phyloP scores from a whole-genome alignment of 2,888 invertebrate genomes.

The Venustoraphidia nigricollis region DNA sequence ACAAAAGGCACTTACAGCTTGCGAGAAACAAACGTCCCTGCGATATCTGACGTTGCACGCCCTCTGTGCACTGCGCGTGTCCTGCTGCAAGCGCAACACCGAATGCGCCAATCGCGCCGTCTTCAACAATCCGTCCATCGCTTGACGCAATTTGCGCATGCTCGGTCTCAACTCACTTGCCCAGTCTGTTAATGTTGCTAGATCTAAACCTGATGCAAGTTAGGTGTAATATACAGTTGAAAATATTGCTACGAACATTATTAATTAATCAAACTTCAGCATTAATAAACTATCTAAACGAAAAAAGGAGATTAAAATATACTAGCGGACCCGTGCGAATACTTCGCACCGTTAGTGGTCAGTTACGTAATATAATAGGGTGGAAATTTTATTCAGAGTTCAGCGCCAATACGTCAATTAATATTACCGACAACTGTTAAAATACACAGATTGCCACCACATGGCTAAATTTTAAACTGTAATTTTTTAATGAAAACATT shows the following conservation, averaged over 20 bases:
- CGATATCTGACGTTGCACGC: slow-evolving; percentile 62
- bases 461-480: no score
- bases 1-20: slow-evolving; percentile 58
- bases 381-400: no score
- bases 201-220: slow-evolving; percentile 33
- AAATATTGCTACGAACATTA: background rate
- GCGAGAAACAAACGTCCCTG: slow-evolving; percentile 80
- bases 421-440: no score
- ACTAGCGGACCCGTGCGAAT: no score
- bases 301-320: slow-evolving; percentile 8
- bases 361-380: no score
- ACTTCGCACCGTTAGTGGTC: no score
- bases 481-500: no score
- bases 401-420: no score
- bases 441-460: no score
- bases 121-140: slow-evolving; percentile 61
- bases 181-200: slow-evolving; percentile 58
- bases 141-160: slow-evolving; percentile 63
- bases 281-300: slow-evolving; percentile 1
- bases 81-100: slow-evolving; percentile 66
- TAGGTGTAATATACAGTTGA: background rate
- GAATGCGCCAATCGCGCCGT: slow-evolving; percentile 68
- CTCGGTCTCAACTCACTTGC: slow-evolving; percentile 62
- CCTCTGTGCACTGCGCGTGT: slow-evolving; percentile 55
- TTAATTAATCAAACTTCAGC: background rate